Conservation (phyloP, 2,113 vertebrate genomes). For the Gambusia holbrooki region DNA sequence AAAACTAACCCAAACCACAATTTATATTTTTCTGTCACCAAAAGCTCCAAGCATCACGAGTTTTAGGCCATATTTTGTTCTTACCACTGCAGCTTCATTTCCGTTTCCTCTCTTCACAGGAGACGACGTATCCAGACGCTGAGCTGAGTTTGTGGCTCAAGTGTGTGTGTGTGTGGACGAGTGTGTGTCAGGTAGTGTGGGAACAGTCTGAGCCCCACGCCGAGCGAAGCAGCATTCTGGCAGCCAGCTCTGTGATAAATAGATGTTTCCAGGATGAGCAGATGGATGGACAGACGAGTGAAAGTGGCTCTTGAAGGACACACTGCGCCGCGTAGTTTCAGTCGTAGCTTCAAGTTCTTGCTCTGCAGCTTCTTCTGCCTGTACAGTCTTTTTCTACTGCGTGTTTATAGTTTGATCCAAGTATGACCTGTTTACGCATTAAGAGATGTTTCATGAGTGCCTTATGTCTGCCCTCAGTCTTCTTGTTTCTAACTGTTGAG, state of each 20-base stretch:
- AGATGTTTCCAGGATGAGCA: conserved; percentile 17
- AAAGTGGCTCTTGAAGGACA: conserved; percentile 20
- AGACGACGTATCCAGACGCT: conserved; percentile 80
- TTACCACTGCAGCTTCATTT: no score
- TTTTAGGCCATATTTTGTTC: no score
- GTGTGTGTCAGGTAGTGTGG: background rate
- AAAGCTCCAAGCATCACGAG: no score
- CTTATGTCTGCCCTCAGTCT: background rate
- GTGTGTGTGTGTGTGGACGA: conserved; percentile 1
- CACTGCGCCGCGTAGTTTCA: background rate
- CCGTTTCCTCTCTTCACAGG: conserved; percentile 61
- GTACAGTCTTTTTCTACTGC: conserved; percentile 66
- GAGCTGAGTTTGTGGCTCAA: conserved; percentile 31
- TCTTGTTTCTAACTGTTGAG: background rate
- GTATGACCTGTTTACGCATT: conserved; percentile 5
- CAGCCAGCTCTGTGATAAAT: conserved; percentile 5
- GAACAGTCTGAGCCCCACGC: background rate
- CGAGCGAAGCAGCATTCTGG: background rate
- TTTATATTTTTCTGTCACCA: no score
- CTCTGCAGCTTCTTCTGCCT: conserved; percentile 43
- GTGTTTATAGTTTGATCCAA: conserved; percentile 60
- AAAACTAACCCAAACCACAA: no score
- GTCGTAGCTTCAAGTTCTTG: background rate
- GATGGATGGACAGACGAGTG: conserved; percentile 19
- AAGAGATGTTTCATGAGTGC: background rate